phyloP scores from a whole-genome alignment of 1,140 invertebrate genomes.

The Cherax quadricarinatus region DNA sequence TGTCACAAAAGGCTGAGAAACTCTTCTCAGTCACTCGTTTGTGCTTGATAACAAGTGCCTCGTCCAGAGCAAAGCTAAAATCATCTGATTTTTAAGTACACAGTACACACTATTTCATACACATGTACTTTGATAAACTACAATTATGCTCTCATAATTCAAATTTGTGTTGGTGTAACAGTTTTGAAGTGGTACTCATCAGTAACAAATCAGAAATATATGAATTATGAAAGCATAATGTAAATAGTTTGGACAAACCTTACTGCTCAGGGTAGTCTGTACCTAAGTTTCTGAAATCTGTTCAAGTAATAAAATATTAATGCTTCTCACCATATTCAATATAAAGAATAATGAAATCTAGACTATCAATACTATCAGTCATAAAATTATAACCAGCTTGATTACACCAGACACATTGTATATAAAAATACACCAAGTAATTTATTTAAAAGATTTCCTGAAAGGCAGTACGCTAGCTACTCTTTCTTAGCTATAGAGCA shows the following conservation, averaged over 20 bases:
- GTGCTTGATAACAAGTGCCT: neutral
- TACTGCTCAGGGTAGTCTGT: neutral
- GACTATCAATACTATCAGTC: neutral
- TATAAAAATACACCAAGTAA: too few relatives aligned
- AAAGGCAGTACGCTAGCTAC: too few relatives aligned
- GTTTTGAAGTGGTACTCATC: neutral
- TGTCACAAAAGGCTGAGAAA: neutral
- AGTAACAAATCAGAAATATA: neutral
- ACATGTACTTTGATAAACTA: neutral
- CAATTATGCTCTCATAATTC: neutral
- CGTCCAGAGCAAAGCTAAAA: neutral
- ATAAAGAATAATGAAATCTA: neutral
- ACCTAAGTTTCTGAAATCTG: neutral
- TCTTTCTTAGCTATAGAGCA: too few relatives aligned
- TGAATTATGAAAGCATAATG: neutral
- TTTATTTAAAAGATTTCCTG: too few relatives aligned
- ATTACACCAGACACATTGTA: too few relatives aligned
- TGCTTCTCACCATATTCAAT: neutral
- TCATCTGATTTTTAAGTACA: neutral
- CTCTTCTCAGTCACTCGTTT: neutral
- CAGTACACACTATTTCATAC: too few relatives aligned
- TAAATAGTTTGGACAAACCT: neutral
- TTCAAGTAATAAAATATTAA: neutral
- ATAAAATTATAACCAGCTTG: neutral
- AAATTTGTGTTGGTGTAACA: neutral